These are phyloP conservation scores for Tachycineta bicolor DNA, from an alignment of 2,113 vertebrate species.

Conservation along the genomic window DNA sequence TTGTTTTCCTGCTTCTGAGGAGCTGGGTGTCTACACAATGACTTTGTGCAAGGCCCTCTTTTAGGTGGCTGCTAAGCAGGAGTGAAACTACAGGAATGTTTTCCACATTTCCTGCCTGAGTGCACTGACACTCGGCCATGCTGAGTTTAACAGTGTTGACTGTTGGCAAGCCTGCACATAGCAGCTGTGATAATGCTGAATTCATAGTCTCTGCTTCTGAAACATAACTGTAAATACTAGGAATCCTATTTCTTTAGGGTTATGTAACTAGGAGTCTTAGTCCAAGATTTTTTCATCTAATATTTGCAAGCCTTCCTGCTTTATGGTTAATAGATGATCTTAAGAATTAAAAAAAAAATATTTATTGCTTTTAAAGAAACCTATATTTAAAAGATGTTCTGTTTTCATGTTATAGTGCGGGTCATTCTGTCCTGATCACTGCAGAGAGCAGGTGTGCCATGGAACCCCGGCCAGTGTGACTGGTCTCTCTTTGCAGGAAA, in stretches of 20 bases:
- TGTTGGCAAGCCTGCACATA: not conserved
- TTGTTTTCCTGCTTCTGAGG: not conserved
- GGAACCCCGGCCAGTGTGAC: conserved; percentile 22
- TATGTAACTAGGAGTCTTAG: conserved; percentile 47
- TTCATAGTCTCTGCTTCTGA: conserved; percentile 40
- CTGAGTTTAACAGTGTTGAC: not conserved
- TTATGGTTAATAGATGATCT: conserved; percentile 66
- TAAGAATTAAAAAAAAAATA: conserved; percentile 73
- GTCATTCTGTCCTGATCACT: conserved; percentile 45
- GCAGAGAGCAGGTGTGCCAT: conserved; percentile 45
- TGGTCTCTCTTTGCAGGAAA: conserved; percentile 26
- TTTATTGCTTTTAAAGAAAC: conserved; percentile 81
- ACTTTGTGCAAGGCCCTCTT: not conserved
- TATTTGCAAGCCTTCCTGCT: conserved; percentile 59
- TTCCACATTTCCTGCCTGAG: not conserved
- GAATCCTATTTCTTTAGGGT: conserved; percentile 56
- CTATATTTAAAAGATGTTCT: conserved; percentile 73
- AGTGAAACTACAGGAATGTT: not conserved
- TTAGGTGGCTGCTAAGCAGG: not conserved
- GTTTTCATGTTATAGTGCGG: conserved; percentile 50
- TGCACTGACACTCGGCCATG: not conserved
- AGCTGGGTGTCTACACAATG: not conserved
- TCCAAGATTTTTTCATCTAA: conserved; percentile 48
- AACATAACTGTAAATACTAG: conserved; percentile 43
- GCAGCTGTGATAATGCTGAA: conserved; percentile 26